Base-by-base conservation (phyloP, 2,888 invertebrate genomes). In the Bedellia somnulentella region DNA sequence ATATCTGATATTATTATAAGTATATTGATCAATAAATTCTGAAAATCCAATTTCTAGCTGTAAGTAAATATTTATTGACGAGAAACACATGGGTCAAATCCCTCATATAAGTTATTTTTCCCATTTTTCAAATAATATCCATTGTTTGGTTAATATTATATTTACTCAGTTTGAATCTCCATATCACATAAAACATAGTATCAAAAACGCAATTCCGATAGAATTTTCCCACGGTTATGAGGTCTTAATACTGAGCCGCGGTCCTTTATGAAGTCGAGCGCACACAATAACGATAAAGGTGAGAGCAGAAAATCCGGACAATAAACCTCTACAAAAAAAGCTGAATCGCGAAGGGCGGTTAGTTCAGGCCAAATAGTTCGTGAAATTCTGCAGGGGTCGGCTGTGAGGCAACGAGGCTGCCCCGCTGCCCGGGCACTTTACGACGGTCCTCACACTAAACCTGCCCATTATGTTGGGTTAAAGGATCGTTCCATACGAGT, bases 231-330 rank as follows among this genome's bases (percentile, higher is more conserved):
- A 73, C 73, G 73, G 62, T 70, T 70, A 71, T 71, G 71, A 73
- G 64, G 67, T 70, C 67, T 63, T 70, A 70, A 71, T 68, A 68
- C 68, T 60, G 63, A 60, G 57, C 57, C 50, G 40, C 50, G 53
- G 54, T 57, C 64, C 60, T 68, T 63, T 68, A 75, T 70, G 73
- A 70, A 71, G 61, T 64, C 67, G 53, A 55, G 62, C 70, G 73
- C 52, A 71, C 62, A 73, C 67, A 71, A 71, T 73, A 70, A 66
- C 73, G 63, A 66, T 73, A 71, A 71, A 75, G 75, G 75, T 75
- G 67, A 70, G 33, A 16, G 62, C 57, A 54, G 58, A 68, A 73
- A 71, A 71, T 75, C 70, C 71, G 68, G 60, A 70, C 71, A 71
- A 75, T 73, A 75, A 75, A 75, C 60, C 62, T 56, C 57, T 58